Evolutionary conservation across 2,113 vertebrate species (phyloP), one percentile per base, ranked within the genome.

Genomic region (Uria lomvia): DNA sequence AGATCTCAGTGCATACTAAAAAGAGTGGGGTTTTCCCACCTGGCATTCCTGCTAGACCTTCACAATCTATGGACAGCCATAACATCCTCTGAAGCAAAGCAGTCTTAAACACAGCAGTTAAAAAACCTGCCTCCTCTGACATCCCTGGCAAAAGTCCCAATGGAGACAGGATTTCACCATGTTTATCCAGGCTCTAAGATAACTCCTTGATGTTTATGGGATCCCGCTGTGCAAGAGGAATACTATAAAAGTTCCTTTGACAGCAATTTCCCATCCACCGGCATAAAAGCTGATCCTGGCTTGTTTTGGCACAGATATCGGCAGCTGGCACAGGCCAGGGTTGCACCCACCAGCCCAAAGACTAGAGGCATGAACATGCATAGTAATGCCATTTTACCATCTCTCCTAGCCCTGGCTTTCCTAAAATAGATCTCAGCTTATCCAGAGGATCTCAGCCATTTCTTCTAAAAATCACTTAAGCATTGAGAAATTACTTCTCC

Each of bases 321-420:
- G n/a, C 26, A 85, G 42, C n/a, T 94, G 65, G 59, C 36, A 88
- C 8, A 65, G 80, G 18, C 15, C 38, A 55, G 55, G 13, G 17
- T 63, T 91, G 43, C 20, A 82, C n/a, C 22, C 43, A 29, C 32
- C 2, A 4, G 34, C 8, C 50, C 63, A 24, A 52, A 47, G 60
- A 52, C 32, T 50, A 65, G 32, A 71, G 22, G 10, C 32, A 55
- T 0, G 1, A 82, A 47, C 0, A 1, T 62, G 4, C 68, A 1
- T 11, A 86, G 43, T 15, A 86, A 17, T 27, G 45, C 7, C 5
- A 9, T 74, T 92, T 83, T 77, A 58, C 40, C 21, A 74, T 8
- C 13, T 78, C n/a, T 58, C 17, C 26, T 55, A 58, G 30, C 17
- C 34, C 36, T 60, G 24, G 62, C 15, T 78, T 91, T 83, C 32